Conservation (phyloP, 92 coral and sea anemone species). For the Pocillopora meandrina region DNA sequence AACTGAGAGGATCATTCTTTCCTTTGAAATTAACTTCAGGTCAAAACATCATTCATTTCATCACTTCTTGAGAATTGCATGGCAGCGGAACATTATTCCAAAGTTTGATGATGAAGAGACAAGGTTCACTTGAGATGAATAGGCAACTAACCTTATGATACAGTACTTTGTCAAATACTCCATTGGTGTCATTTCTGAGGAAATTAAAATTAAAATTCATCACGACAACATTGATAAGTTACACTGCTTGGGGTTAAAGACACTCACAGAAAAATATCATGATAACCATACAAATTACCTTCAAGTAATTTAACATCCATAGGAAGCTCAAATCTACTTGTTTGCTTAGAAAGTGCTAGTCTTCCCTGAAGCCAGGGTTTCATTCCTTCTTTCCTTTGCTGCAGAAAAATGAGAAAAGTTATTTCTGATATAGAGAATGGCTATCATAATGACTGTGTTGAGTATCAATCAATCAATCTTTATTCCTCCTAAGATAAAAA, state of each 20-base stretch:
- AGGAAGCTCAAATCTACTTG: slow-evolving; percentile 97
- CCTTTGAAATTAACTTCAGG: no score
- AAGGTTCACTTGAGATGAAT: not conserved
- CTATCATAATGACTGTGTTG: no score
- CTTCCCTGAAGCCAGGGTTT: slow-evolving; percentile 99
- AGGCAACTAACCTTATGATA: slow-evolving; percentile 76
- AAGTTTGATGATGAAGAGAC: not conserved
- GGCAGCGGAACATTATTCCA: not conserved
- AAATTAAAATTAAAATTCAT: not conserved
- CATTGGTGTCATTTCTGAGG: slow-evolving; percentile 92
- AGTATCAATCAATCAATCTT: no score
- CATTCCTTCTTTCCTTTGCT: slow-evolving; percentile 92
- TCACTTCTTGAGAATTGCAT: not conserved
- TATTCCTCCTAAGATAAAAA: no score
- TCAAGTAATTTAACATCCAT: slow-evolving; percentile 93
- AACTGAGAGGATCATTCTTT: no score
- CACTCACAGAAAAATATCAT: not conserved
- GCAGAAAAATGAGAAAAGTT: not conserved
- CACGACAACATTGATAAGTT: no score
- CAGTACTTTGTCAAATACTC: slow-evolving; percentile 89
- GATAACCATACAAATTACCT: slow-evolving; percentile 46
- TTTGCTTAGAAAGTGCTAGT: slow-evolving; percentile 92
- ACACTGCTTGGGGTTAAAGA: not conserved
- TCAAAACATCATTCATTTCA: not conserved
- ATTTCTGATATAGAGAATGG: no score